Evolutionary conservation across 2,113 vertebrate genomes (phyloP).

Genomic region (Butorides virescens): DNA sequence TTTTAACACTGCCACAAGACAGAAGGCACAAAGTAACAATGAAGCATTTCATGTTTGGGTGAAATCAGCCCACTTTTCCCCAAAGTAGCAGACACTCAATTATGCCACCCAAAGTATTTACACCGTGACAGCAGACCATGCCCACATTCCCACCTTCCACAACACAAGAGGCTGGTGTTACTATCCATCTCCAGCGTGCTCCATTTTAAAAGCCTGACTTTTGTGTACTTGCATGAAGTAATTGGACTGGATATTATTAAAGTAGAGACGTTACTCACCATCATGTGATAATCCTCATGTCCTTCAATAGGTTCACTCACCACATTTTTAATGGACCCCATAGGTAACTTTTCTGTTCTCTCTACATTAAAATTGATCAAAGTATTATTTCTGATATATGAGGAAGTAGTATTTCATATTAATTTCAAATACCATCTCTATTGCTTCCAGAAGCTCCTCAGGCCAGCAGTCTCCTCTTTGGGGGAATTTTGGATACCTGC

Average conservation of each 20-base stretch:
- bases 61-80: neutral
- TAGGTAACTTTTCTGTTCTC: constrained; percentile 97
- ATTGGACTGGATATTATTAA: neutral
- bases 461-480: neutral
- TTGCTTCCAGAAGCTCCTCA: neutral
- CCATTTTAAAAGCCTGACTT: neutral
- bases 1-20: neutral
- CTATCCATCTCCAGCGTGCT: neutral
- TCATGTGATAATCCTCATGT: constrained; percentile 98
- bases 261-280: constrained; percentile 79
- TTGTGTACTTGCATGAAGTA: neutral
- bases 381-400: neutral
- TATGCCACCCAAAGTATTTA: neutral
- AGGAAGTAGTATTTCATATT: neutral
- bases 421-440: neutral
- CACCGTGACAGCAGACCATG: neutral
- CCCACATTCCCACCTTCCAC: neutral
- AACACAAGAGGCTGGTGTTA: neutral
- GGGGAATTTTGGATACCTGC: neutral
- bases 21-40: neutral
- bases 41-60: neutral
- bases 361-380: constrained; percentile 78
- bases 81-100: neutral
- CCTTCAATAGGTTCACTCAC: constrained; percentile 97
- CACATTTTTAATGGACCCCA: constrained; percentile 99